Conservation (phyloP, 2,113 vertebrate genomes). For the Nansenia antarctica region DNA sequence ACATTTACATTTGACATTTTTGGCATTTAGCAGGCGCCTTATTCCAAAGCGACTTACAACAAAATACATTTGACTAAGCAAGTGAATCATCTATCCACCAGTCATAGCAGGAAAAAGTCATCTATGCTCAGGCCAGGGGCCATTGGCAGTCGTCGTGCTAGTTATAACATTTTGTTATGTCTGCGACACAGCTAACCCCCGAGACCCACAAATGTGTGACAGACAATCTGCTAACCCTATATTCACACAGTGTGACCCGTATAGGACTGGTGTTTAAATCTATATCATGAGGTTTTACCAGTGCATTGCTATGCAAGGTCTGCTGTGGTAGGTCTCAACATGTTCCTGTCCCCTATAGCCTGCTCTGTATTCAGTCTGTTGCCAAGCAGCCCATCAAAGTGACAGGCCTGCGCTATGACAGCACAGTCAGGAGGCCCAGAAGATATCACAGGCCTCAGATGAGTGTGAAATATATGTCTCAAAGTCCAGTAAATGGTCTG, state of each 20-base stretch:
- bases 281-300: constrained; percentile 2
- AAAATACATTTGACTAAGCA: too few species aligned
- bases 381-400: constrained; percentile 16
- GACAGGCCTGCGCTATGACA: constrained; percentile 11
- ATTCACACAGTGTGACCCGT: not conserved
- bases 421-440: constrained; percentile 1
- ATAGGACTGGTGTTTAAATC: not conserved
- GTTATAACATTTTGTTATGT: too few species aligned
- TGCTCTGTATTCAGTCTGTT: not conserved
- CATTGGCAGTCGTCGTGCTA: too few species aligned
- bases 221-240: not conserved
- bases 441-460: constrained; percentile 20
- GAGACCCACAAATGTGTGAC: not conserved
- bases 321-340: not conserved
- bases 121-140: too few species aligned
- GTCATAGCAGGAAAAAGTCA: too few species aligned
- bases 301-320: not conserved
- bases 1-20: not conserved
- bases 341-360: not conserved
- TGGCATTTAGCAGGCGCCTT: too few species aligned
- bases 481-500: not conserved
- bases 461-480: constrained; percentile 17
- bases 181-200: too few species aligned
- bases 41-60: too few species aligned
- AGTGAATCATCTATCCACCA: too few species aligned